Evolutionary conservation across 2,888 invertebrate genomes (phyloP), one percentile per base, ranked within the genome.

Genomic region (Cerastoderma edule): DNA sequence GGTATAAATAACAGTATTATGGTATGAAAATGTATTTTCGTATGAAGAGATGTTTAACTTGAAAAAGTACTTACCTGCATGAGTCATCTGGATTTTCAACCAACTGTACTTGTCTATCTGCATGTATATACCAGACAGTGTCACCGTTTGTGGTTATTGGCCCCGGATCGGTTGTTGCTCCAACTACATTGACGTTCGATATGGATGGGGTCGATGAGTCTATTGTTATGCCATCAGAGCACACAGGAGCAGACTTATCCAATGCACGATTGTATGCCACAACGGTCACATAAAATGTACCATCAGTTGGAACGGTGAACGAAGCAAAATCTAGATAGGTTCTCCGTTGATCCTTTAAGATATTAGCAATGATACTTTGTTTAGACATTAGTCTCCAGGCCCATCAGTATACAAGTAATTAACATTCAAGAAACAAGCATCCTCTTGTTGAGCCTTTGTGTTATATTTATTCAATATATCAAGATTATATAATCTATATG

Each of bases 161-260:
- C 5, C 78, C 79, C 3, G 53, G 63, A 10, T 64, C 53, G 24
- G 82, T 72, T 24, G 65, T 50, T 28, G 73, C 72, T 16, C 69
- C 74, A 8, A 67, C 53, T 22, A 87, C 71, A 19, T 64, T 63
- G n/a, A 85, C 57, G 16, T 79, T 73, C 6, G 27, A 60, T 27
- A 85, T 65, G 1, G 24, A 35, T 30, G 84, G 83, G 5, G 57
- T 35, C 24, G 72, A 66, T 19, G 69, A 44, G 53, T 82, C 82
- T 46, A 85, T 50, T 5, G 67, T 72, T 2, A 86, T 74, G 30
- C 86, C 85, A 65, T 86, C 84, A n/a, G 85, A 85, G 56, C 86
- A 86, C 19, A 84, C 84, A 0, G 84, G 75, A 1, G 35, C 63
- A 10, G 84, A 85, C 27, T 70, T 56, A 24, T 76, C 76, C 22